Base-by-base conservation (phyloP, 2,113 vertebrate species). In the Ictidomys tridecemlineatus region DNA sequence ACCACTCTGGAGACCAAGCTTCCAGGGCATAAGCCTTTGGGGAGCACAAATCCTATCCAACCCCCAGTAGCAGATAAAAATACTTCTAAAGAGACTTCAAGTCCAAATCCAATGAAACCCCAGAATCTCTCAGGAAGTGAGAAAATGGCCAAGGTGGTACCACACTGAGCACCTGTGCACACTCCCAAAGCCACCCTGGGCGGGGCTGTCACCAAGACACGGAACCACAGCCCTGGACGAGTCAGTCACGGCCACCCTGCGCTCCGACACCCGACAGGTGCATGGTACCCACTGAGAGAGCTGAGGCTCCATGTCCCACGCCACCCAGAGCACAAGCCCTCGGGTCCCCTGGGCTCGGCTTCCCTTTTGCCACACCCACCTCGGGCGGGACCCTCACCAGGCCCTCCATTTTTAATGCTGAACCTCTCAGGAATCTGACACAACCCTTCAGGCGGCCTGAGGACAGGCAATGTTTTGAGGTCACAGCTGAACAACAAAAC, bases 261-360 rank as follows among this genome's bases (percentile, higher is more conserved):
- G 11, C 67, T 28, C 74, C 22, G 7, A 0, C 1, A 2, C 8
- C 37, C 11, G 5, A 11, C 1, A 70, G 48, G 17, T 8, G 18
- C 45, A 12, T 2, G 18, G 42, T n/a, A 18, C 5, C 0, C 0
- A 4, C 24, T 0, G 12, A 30, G 45, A 16, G 0, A 7, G 61
- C 6, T 0, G 8, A 76, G 22, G 32, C 65, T 80, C 32, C 22
- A 74, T 2, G 7, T 13, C 26, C 32, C 22, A 51, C 2, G 24
- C 20, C 16, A 11, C 8, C 56, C 0, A 37, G 65, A 74, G 48
- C 8, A 22, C 0, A 5, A 5, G 56, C 20, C 28, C 26, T 51
- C 12, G 24, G 53, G 79, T 14, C n/a, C 51, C 45, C 4, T 10
- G 18, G 32, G 24, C 83, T 58, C 78, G 24, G 32, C 63, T 30